These are phyloP conservation scores for Diogma glabrata DNA, from an alignment of 2,888 invertebrate genomes.

Conservation along the genomic window DNA sequence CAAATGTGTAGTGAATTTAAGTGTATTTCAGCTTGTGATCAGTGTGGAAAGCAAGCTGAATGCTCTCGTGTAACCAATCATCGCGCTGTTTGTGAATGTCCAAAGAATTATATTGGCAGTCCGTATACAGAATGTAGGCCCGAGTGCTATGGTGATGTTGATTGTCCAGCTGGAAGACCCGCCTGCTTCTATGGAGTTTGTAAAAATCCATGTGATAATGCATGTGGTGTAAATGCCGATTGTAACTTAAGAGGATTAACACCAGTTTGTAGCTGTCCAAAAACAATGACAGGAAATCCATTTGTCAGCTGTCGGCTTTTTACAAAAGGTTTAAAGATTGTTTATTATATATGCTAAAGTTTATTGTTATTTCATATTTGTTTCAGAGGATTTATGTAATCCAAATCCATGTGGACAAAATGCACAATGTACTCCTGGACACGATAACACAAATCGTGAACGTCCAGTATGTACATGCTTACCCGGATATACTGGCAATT, in stretches of 20 bases:
- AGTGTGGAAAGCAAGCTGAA: conserved; percentile 67
- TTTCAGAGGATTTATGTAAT: conserved; percentile 66
- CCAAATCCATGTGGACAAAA: conserved; percentile 75
- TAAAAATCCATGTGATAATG: conserved; percentile 69
- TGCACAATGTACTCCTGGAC: conserved; percentile 61
- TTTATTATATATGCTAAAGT: background rate
- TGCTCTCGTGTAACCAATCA: conserved; percentile 65
- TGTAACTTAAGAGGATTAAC: conserved; percentile 68
- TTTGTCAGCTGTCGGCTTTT: conserved; percentile 72
- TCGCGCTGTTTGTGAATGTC: conserved; percentile 66
- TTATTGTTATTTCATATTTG: conserved; percentile 12
- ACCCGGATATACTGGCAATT: conserved; percentile 66
- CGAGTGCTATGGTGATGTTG: conserved; percentile 67
- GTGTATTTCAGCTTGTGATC: conserved; percentile 63
- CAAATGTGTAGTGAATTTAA: conserved; percentile 63
- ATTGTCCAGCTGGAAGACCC: conserved; percentile 65
- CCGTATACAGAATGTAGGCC: conserved; percentile 64
- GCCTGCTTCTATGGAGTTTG: conserved; percentile 75
- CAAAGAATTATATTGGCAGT: conserved; percentile 70
- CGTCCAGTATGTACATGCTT: conserved; percentile 79
- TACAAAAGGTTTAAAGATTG: conserved; percentile 46
- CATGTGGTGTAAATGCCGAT: conserved; percentile 68
- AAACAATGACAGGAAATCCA: conserved; percentile 79
- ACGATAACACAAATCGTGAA: conserved; percentile 68
- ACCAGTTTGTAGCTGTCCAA: conserved; percentile 76